phyloP scores from a whole-genome alignment of 1,140 invertebrate species.

The Drosophila kikkawai region DNA sequence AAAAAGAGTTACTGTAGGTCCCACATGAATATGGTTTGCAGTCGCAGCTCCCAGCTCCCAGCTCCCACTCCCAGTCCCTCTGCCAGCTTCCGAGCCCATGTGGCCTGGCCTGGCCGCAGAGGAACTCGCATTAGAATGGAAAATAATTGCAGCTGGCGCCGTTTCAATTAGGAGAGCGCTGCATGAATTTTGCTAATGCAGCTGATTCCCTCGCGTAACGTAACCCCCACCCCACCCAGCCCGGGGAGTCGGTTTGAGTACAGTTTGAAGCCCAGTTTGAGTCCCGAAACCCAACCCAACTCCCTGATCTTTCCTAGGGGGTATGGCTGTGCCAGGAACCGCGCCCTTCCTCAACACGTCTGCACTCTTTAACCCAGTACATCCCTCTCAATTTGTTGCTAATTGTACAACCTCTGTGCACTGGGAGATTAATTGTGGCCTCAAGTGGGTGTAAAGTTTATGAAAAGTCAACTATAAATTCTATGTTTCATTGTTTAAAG shows the following conservation, averaged over 20 bases:
- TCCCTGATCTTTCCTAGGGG: neutral
- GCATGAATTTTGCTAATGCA: constrained; percentile 64
- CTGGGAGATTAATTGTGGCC: neutral
- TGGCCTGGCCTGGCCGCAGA: constrained; percentile 27
- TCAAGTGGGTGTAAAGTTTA: too few relatives aligned
- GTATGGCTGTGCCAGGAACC: constrained; percentile 1
- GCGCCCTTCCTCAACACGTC: neutral
- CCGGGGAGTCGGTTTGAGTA: too few relatives aligned
- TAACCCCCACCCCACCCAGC: constrained; percentile 1
- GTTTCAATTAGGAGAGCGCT: constrained; percentile 72
- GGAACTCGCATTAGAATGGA: constrained; percentile 74
- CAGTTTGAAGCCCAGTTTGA: neutral
- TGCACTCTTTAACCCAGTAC: constrained; percentile 13
- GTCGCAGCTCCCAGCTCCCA: neutral
- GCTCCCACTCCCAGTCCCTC: neutral
- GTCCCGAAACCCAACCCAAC: neutral
- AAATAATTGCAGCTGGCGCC: constrained; percentile 78
- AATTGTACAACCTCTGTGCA: constrained; percentile 34
- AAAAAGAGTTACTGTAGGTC: neutral
- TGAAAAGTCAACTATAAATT: too few relatives aligned
- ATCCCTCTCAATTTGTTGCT: constrained; percentile 44
- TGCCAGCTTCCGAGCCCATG: neutral
- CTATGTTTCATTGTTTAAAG: too few relatives aligned
- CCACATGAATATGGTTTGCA: neutral
- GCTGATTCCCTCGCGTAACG: constrained; percentile 29